Base-by-base conservation (phyloP, 2,888 invertebrate species). In the Cabera pusaria region DNA sequence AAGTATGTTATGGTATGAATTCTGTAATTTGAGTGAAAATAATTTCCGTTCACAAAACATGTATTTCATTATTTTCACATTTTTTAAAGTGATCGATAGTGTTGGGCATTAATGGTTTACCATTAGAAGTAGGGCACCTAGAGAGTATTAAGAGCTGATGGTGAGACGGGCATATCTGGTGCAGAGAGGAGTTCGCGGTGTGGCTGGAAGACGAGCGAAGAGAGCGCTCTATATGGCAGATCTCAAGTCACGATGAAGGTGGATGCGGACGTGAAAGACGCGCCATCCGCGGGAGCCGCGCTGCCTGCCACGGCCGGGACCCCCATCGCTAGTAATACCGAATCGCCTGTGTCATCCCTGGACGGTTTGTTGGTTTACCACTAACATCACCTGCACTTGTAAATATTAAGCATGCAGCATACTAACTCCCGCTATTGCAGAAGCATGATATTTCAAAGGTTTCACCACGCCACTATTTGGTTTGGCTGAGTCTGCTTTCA, bases 351-450 rank as follows among this genome's bases (percentile, higher is more conserved):
- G 48, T 81, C 84, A 67, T 86, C 82, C 59, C 59, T 82, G 59
- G 84, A 84, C 75, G 85, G 86, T 86, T 85, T 84, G 85, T 85
- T 77, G 69, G 68, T 63, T 66, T 63, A 64, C 67, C 44, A 45
- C 44, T 54, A 53, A 51, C 48, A 38, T 36, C 42, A 41, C 43
- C 17, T 26, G 33, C 44, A 49, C 46, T 32, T 69, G 61, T 69
- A 62, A 53, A 68, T 65, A 61, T 32, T 34, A 23, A 49, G 56
- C 67, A 61, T 64, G 55, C 61, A 63, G 64, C 9, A 9, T 32
- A 12, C 23, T 14, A 45, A 54, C 50, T 48, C 51, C 19, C n/a
- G 31, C 23, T 6, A 23, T 33, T 20, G 5, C 44, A 26, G 27
- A 34, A 17, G 44, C 44, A 44, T 50, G 41, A 33, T 38, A 31